phyloP scores from a whole-genome alignment of 2,113 vertebrate species.

The Sinocyclocheilus anshuiensis region DNA sequence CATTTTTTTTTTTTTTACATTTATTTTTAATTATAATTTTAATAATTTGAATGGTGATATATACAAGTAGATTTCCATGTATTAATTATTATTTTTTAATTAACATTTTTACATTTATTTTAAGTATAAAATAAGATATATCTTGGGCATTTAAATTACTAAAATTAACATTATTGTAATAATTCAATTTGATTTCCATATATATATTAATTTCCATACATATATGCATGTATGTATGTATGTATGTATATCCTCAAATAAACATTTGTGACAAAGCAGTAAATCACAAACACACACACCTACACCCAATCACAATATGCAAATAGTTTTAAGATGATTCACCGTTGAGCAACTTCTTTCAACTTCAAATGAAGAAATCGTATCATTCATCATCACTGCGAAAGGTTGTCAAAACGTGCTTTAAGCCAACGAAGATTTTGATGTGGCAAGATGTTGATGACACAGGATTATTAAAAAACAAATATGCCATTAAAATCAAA shows the following conservation, averaged over 20 bases:
- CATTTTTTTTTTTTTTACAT: too few relatives aligned
- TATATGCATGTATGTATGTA: neutral
- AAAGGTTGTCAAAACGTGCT: neutral
- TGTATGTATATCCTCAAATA: neutral
- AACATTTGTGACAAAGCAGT: neutral
- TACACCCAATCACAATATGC: neutral
- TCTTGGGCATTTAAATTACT: too few relatives aligned
- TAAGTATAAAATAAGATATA: too few relatives aligned
- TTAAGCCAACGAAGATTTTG: neutral
- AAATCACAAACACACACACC: slow-evolving; percentile 5
- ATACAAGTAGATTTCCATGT: too few relatives aligned
- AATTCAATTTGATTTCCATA: too few relatives aligned
- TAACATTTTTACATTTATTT: too few relatives aligned
- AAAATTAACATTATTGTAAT: too few relatives aligned
- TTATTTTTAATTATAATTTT: too few relatives aligned
- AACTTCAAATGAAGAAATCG: slow-evolving; percentile 3
- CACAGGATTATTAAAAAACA: neutral
- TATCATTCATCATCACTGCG: neutral
- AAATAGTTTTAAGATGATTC: slow-evolving; percentile 11
- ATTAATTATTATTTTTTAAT: too few relatives aligned
- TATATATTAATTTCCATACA: neutral
- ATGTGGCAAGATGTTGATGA: neutral
- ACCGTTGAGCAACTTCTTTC: slow-evolving; percentile 11
- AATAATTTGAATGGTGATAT: too few relatives aligned
- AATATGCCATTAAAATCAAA: neutral